Base-by-base conservation (phyloP, 2,888 invertebrate genomes). In the Sinopyrophorus schimmeli region DNA sequence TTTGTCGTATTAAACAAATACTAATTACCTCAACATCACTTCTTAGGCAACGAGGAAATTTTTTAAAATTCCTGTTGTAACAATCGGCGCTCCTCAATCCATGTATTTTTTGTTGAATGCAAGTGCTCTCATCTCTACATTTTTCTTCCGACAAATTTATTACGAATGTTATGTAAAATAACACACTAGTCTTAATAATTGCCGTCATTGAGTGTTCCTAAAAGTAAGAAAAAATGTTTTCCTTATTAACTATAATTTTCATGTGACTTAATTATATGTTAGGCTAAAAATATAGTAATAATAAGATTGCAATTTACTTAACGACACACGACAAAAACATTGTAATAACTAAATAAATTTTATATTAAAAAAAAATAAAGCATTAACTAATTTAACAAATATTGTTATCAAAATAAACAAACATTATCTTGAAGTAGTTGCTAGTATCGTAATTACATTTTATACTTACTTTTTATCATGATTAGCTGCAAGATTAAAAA, bases 81-180 rank as follows among this genome's bases (percentile, higher is more conserved):
- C 73, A 73, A 55, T 73, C 70, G 2, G 68, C 69, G 16, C 61
- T 61, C 53, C 62, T 64, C 60, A 70, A 61, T 37, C 66, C 64
- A 35, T 64, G 66, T 1, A 32, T 42, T 42, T 40, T 49, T 26
- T 12, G 41, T 15, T 52, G 42, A 1, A 18, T 23, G 20, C 52
- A 52, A 16, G n/a, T 9, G 7, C 17, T 28, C 2, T 51, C 47
- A 16, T 51, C 47, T 12, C 11, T 38, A 11, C 52, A 52, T 39
- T 39, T 52, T 40, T 38, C 52, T 15, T 37, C 28, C 1, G 35
- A 26, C 9, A 18, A 14, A 23, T 24, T 27, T 16, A 37, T 35
- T 15, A 44, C 34, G 2, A 16, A n/a, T 17, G 18, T 31, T 7
- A 50, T n/a, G 35, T 16, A 50, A 21, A 26, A 15, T 10, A 49